Conservation (phyloP, 2,888 invertebrate species). For the Teinopalpus imperialis region DNA sequence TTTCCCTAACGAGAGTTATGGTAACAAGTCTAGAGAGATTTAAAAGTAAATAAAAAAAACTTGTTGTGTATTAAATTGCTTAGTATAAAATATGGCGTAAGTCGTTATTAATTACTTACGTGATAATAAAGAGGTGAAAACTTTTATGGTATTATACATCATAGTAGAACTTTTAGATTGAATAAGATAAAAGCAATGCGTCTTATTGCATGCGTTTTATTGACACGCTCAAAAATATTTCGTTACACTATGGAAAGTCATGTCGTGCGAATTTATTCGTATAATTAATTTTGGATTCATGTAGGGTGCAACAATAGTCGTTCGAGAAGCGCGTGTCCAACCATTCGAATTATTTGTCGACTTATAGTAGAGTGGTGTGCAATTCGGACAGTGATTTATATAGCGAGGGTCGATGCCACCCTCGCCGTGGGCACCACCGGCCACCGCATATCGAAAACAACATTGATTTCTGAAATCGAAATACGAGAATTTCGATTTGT, state of each 20-base stretch:
- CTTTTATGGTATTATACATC: too few relatives aligned
- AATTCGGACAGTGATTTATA: slow-evolving; percentile 82
- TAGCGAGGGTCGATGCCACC: slow-evolving; percentile 74
- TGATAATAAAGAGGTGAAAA: too few relatives aligned
- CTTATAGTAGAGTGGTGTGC: slow-evolving; percentile 69
- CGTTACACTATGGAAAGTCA: slow-evolving; percentile 35
- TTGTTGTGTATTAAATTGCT: too few relatives aligned
- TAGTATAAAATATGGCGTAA: too few relatives aligned
- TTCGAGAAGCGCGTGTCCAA: slow-evolving; percentile 55
- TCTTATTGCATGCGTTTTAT: too few relatives aligned
- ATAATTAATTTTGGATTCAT: slow-evolving; percentile 57
- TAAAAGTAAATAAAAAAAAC: too few relatives aligned
- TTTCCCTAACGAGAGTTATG: too few relatives aligned
- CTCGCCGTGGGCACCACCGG: slow-evolving; percentile 57
- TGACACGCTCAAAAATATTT: not conserved
- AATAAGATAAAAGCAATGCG: too few relatives aligned
- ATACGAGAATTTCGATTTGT: slow-evolving; percentile 36
- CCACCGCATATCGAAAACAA: slow-evolving; percentile 63
- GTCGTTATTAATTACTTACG: too few relatives aligned
- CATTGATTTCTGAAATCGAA: slow-evolving; percentile 76
- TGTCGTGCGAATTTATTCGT: slow-evolving; percentile 50
- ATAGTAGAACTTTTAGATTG: too few relatives aligned
- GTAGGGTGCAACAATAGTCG: slow-evolving; percentile 58
- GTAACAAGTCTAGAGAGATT: too few relatives aligned
- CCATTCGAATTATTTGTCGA: slow-evolving; percentile 39